Evolutionary conservation across 2,797 vertebrate genomes (phyloP).

Genomic region (Sebastes vulpes): DNA sequence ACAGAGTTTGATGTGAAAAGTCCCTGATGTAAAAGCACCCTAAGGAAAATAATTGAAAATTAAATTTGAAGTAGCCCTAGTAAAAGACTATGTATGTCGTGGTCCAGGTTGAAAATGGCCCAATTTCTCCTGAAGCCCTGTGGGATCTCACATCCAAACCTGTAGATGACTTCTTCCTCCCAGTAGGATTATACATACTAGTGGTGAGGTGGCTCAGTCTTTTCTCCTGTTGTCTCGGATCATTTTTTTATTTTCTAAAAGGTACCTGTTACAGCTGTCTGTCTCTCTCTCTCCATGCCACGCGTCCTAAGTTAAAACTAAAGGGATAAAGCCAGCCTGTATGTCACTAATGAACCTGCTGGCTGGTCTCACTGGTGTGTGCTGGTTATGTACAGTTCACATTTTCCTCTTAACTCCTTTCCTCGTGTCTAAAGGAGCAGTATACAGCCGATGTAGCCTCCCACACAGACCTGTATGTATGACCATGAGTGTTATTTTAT

Average conservation of each 20-base stretch:
- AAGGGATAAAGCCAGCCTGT: conserved; percentile 6
- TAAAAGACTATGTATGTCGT: neutral
- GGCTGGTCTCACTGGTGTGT: neutral
- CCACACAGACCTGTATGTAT: neutral
- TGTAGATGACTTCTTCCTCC: neutral
- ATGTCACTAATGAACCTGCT: neutral
- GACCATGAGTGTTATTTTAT: conserved; percentile 2
- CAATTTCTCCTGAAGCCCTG: neutral
- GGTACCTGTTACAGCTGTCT: conserved; percentile 14
- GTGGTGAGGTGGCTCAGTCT: neutral
- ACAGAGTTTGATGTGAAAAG: too few species aligned
- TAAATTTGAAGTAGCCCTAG: neutral
- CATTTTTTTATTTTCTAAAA: neutral
- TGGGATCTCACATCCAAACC: neutral
- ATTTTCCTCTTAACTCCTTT: neutral
- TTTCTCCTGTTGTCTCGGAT: neutral
- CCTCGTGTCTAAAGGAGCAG: neutral
- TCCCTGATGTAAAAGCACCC: too few species aligned
- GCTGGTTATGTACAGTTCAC: neutral
- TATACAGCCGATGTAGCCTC: conserved; percentile 3
- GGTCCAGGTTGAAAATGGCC: neutral
- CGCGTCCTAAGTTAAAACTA: neutral
- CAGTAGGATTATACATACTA: neutral
- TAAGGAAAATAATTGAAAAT: neutral
- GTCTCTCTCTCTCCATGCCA: neutral